Evolutionary conservation across 2,113 vertebrate genomes (phyloP), one percentile per base, ranked within the genome.

Genomic region (Spilogale gracilis): DNA sequence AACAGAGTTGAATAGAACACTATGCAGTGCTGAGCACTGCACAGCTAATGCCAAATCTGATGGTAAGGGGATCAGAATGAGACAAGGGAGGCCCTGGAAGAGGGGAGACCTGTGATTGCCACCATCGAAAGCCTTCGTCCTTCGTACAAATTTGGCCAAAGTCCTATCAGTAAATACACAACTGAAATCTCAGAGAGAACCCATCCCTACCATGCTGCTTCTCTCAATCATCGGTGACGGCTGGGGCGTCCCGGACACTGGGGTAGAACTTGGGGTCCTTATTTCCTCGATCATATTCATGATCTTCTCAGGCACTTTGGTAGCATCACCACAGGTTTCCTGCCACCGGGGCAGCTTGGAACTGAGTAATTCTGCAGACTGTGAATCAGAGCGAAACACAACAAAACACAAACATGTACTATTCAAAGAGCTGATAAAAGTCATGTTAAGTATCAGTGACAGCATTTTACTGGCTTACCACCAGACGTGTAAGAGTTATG

Each of bases 281-380:
- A 99, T 98, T 23, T 99, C 99, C 2, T 99, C 99, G 16, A 99
- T 99, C 99, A 99, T 99, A 93, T 98, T 98, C 56, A 98, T 98
- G 91, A 99, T 98, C 0, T 99, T 99, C 86, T 99, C 99, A 4
- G 99, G 99, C 65, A 99, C 99, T 96, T 99, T 99, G 91, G 99
- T 99, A 98, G 99, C 99, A 97, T 99, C 99, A 0, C 98, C 98
- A 52, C 99, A 99, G 79, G 99, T 99, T 48, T 99, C 99, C 98
- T 99, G 99, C 99, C 99, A 99, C 67, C 74, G 98, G 38, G 99
- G 99, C 94, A 99, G 98, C 96, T 99, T 99, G 90, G 98, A 89
- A 9, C 98, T 97, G 32, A 99, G 98, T 86, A 99, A 98, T 74
- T 99, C 99, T 1, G 99, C 99, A 96, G 99, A 99, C 99, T 99